These are phyloP conservation scores for Dione juno DNA, from an alignment of 2,888 invertebrate genomes.

Conservation along the genomic window DNA sequence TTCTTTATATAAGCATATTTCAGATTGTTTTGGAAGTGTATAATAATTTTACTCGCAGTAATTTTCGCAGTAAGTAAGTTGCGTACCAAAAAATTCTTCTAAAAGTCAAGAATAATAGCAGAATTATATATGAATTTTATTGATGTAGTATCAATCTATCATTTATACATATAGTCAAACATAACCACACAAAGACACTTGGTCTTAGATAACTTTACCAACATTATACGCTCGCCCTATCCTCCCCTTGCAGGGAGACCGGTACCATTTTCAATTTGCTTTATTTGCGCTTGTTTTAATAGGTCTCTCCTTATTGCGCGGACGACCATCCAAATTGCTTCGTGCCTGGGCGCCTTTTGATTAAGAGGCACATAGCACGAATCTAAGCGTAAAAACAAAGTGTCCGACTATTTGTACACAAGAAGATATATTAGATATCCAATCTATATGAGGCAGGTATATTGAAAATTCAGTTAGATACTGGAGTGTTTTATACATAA, in stretches of 20 bases:
- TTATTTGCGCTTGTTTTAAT: conserved; percentile 83
- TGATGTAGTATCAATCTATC: no score
- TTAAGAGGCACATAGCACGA: conserved; percentile 65
- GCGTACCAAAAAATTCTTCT: no score
- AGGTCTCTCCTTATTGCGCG: conserved; percentile 80
- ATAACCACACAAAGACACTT: not conserved
- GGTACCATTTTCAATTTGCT: conserved; percentile 82
- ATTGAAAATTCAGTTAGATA: conserved; percentile 1
- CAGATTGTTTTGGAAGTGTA: not conserved
- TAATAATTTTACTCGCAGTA: not conserved
- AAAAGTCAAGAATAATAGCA: no score
- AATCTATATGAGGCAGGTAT: conserved; percentile 22
- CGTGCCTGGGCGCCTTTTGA: conserved; percentile 80
- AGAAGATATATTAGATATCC: conserved; percentile 42
- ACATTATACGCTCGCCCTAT: conserved; percentile 51
- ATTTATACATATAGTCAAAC: not conserved
- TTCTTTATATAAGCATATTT: conserved; percentile 5
- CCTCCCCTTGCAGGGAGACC: conserved; percentile 62
- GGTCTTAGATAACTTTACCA: conserved; percentile 39
- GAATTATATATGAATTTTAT: no score
- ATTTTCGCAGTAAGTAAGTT: no score
- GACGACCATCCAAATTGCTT: conserved; percentile 79
- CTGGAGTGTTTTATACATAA: not conserved
- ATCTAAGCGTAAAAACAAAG: conserved; percentile 66
- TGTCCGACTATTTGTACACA: conserved; percentile 52